Evolutionary conservation across 2,797 vertebrate genomes (phyloP).

Genomic region (Sciurus carolinensis): DNA sequence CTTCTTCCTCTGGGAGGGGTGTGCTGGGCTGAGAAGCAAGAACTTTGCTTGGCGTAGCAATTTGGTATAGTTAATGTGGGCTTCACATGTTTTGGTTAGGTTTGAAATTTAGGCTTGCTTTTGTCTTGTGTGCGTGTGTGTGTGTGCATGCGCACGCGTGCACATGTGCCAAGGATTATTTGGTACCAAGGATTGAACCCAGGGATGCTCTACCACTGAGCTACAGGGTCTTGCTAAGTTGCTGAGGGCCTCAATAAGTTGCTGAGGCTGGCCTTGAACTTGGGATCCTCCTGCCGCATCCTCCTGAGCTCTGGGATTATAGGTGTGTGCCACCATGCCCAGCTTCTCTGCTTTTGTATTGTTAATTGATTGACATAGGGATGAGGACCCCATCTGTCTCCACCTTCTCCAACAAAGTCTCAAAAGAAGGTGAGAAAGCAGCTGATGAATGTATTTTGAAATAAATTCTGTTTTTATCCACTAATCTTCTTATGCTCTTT

Average conservation of each 20-base stretch:
- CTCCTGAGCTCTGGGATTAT: no score
- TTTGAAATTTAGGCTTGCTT: neutral
- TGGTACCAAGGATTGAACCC: no score
- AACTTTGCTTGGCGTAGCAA: neutral
- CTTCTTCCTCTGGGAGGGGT: neutral
- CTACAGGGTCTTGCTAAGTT: no score
- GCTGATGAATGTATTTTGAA: neutral
- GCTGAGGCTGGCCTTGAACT: no score
- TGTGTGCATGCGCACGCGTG: neutral
- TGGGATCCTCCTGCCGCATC: no score
- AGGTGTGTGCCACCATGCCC: no score
- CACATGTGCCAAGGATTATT: neutral
- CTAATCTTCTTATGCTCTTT: neutral
- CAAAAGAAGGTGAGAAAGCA: neutral
- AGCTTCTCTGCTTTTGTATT: neutral
- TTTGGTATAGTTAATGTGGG: neutral
- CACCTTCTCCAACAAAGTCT: neutral
- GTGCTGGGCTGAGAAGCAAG: neutral
- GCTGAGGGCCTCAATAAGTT: no score
- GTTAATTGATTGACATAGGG: neutral
- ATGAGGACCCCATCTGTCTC: neutral
- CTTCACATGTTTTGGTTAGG: neutral
- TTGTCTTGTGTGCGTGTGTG: neutral
- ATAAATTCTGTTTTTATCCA: neutral
- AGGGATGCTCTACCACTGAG: no score